Percentiles rank a stretch among this genome's conserved stretches.
Conservation (phyloP, 2,888 invertebrate species). For the Synergus umbraculus region DNA sequence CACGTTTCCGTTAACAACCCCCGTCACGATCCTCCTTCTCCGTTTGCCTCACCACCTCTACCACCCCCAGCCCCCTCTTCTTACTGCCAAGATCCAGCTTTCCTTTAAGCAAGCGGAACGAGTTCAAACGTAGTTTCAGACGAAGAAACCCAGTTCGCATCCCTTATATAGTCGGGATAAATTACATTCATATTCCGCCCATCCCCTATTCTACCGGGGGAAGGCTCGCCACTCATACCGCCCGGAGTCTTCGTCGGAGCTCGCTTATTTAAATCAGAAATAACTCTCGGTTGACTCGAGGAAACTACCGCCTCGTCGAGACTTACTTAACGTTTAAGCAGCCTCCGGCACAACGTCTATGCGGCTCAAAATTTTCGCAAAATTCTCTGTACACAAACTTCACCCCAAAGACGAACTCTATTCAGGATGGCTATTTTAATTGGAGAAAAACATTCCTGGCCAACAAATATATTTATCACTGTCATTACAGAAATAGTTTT, state of each 20-base stretch:
- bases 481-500: too few relatives aligned
- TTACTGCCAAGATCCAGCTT: constrained; percentile 28
- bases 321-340: constrained; percentile 54
- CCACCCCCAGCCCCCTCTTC: constrained; percentile 43
- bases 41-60: constrained; percentile 41
- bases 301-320: constrained; percentile 46
- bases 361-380: not conserved
- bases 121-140: constrained; percentile 69
- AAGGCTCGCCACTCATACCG: constrained; percentile 40
- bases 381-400: constrained; percentile 20
- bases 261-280: constrained; percentile 70
- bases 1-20: constrained; percentile 68
- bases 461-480: too few relatives aligned
- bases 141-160: constrained; percentile 64
- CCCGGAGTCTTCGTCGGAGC: constrained; percentile 30
- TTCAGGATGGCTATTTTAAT: too few relatives aligned
- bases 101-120: constrained; percentile 56
- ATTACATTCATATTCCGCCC: constrained; percentile 71
- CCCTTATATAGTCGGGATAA: constrained; percentile 68
- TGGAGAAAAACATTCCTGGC: too few relatives aligned
- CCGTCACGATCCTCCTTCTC: constrained; percentile 45
- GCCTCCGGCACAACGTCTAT: constrained; percentile 25
- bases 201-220: constrained; percentile 22
- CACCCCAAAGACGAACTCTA: not conserved
- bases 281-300: constrained; percentile 60